These are phyloP conservation scores for Rhingia rostrata DNA, from an alignment of 2,888 invertebrate species.

Conservation along the genomic window DNA sequence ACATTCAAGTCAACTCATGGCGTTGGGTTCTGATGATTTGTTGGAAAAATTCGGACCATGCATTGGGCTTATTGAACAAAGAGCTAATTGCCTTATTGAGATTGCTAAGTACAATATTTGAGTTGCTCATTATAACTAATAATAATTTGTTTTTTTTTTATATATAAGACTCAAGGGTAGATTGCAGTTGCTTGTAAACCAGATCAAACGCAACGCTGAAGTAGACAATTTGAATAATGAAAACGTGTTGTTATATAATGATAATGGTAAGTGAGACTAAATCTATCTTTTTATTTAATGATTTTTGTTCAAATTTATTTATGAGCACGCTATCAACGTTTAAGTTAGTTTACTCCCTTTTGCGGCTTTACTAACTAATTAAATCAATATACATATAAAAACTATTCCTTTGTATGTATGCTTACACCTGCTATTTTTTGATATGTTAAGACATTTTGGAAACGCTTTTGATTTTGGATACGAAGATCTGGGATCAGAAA, in stretches of 20 bases:
- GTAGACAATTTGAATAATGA: slow-evolving; percentile 79
- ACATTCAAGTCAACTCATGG: slow-evolving; percentile 82
- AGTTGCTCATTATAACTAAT: background rate
- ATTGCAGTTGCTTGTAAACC: slow-evolving; percentile 81
- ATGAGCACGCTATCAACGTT: too few species aligned
- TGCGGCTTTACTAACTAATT: too few species aligned
- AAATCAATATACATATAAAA: too few species aligned
- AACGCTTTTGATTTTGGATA: too few species aligned
- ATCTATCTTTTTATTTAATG: background rate
- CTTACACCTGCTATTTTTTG: too few species aligned
- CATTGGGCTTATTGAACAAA: slow-evolving; percentile 82
- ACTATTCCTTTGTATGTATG: too few species aligned
- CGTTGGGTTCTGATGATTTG: slow-evolving; percentile 80
- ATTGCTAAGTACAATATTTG: slow-evolving; percentile 78
- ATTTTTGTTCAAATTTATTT: too few species aligned
- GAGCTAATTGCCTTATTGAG: slow-evolving; percentile 80
- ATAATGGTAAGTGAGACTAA: slow-evolving; percentile 77
- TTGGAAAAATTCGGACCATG: slow-evolving; percentile 80
- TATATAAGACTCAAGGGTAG: slow-evolving; percentile 82
- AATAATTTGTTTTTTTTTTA: slow-evolving; percentile 48
- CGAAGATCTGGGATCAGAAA: too few species aligned
- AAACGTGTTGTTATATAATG: slow-evolving; percentile 80
- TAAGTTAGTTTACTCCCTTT: too few species aligned
- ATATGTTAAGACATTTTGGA: too few species aligned
- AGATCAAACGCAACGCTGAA: slow-evolving; percentile 81